These are phyloP conservation scores for Wiebesia pumilae DNA, from an alignment of 1,140 invertebrate genomes.

Conservation along the genomic window DNA sequence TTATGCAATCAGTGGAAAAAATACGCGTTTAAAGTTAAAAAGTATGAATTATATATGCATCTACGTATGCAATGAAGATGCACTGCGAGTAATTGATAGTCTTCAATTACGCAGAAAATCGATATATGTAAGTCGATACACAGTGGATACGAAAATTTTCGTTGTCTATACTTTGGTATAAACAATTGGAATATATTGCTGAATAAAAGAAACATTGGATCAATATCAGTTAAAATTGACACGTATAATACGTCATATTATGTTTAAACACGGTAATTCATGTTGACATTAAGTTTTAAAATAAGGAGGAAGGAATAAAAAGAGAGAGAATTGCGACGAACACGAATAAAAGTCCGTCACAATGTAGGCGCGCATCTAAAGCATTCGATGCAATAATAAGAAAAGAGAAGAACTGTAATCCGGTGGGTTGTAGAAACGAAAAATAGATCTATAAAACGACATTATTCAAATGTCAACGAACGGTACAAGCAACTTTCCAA, in stretches of 20 bases:
- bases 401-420: not conserved
- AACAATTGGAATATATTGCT: not conserved
- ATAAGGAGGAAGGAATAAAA: not conserved
- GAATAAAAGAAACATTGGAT: not conserved
- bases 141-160: constrained; percentile 9
- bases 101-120: constrained; percentile 5
- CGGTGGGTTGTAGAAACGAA: not conserved
- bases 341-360: not conserved
- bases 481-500: not conserved
- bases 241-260: not conserved
- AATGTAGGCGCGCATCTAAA: not conserved
- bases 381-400: not conserved
- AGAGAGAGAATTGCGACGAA: not conserved
- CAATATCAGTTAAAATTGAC: not conserved
- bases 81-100: constrained; percentile 1
- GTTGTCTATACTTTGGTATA: not conserved
- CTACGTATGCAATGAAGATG: not conserved
- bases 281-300: not conserved
- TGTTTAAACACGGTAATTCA: not conserved
- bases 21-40: not conserved
- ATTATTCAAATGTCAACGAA: constrained; percentile 28
- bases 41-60: not conserved
- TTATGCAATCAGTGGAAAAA: not conserved
- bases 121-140: not conserved
- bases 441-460: not conserved